Base-by-base conservation (phyloP, 2,888 invertebrate species). In the Heteromyza rotundicornis region DNA sequence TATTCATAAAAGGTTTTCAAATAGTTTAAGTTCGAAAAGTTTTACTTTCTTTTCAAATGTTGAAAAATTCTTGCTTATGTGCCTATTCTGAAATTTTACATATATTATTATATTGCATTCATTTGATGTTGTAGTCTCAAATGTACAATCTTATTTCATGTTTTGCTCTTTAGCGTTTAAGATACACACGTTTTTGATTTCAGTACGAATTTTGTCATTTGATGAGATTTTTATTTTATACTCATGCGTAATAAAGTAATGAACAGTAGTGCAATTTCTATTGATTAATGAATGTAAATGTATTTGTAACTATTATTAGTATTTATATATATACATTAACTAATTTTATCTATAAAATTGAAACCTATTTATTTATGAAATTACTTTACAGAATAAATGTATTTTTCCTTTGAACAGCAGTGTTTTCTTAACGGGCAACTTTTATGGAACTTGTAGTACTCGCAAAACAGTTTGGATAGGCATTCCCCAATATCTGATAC, bases 231-330 rank as follows among this genome's bases (percentile, higher is more conserved):
- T 68, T 68, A 71, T 65, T 67, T 68, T 24, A 27, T 60, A 63
- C 32, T 20, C 44, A 49, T 40, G 40, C 14, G 14, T 3, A n/a
- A 40, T 40, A n/a, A 40, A 40, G n/a, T 40, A 40, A 40, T 36
- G 7, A 40, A 61, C 70, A 68, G 75, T 75, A 75, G 77, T 71
- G 71, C 64, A 74, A 77, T 78, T 77, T 75, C 71, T 70, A 74
- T 54, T 51, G 59, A 63, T 27, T 57, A 58, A 40, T 49, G 27
- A 74, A 72, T 71, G 74, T 74, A 74, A 69, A 74, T 74, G 72
- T 74, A 71, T 71, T 72, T 76, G 69, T 77, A 76, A 75, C 68
- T 76, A 76, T 74, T 68, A 58, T 22, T 36, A 32, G 17, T 58
- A 68, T 61, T 20, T 40, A 55, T 16, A 40, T 14, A 27, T 24